Percentiles rank a stretch among this genome's conserved stretches.
These are phyloP conservation scores for Aspidapion aeneum DNA, from an alignment of 2,888 invertebrate species.

Conservation along the genomic window DNA sequence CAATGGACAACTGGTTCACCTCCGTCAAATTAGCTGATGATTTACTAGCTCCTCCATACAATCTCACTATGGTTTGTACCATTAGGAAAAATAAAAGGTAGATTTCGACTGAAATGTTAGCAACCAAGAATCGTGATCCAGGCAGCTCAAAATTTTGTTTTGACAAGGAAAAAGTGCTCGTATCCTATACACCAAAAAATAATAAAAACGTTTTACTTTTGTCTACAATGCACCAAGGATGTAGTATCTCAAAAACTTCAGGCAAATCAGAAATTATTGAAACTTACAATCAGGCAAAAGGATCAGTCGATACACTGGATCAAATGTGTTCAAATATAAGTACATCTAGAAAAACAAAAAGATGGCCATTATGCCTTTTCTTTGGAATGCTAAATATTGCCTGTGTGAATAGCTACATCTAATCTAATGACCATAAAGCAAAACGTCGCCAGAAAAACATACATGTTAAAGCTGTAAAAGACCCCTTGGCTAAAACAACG, in stretches of 20 bases:
- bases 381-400: conserved; percentile 11
- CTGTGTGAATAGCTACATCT: background rate
- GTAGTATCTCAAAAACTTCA: background rate
- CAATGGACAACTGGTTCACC: background rate
- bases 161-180: background rate
- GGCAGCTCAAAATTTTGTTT: background rate
- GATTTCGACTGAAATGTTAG: background rate
- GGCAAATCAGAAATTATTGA: background rate
- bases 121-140: background rate
- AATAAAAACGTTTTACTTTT: background rate
- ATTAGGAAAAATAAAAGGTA: background rate
- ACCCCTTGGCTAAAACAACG: too few relatives aligned
- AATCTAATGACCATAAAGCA: background rate
- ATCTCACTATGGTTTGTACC: background rate
- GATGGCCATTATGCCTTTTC: conserved; percentile 10
- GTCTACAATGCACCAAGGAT: background rate
- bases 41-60: background rate
- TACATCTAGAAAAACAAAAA: conserved; percentile 8
- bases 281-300: background rate
- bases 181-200: background rate
- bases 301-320: background rate
- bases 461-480: background rate
- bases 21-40: background rate
- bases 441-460: background rate
- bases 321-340: conserved; percentile 11